These are phyloP conservation scores for Chionis minor DNA, from an alignment of 2,113 vertebrate genomes.

Conservation along the genomic window DNA sequence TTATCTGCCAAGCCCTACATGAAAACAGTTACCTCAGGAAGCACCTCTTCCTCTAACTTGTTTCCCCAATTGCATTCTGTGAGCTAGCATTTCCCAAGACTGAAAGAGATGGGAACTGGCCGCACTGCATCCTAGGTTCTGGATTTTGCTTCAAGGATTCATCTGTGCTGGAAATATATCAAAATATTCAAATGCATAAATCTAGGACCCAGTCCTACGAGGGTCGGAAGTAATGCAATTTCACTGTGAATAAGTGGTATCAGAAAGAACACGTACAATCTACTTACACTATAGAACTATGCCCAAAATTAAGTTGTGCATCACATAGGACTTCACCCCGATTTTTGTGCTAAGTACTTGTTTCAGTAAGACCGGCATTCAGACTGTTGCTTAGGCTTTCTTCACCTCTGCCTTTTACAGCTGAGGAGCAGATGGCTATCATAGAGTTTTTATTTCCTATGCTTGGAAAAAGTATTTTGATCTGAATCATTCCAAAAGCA, in stretches of 20 bases:
- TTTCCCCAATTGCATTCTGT: background rate
- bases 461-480: slow-evolving; percentile 7
- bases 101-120: background rate
- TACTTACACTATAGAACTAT: background rate
- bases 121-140: background rate
- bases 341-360: background rate
- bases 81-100: background rate
- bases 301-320: background rate
- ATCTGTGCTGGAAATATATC: background rate
- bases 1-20: background rate
- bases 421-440: slow-evolving; percentile 40
- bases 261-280: background rate
- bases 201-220: background rate
- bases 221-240: background rate
- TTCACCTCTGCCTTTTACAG: slow-evolving; percentile 50
- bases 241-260: background rate
- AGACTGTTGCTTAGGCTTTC: background rate
- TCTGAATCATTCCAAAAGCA: slow-evolving; percentile 17
- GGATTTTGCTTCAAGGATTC: background rate
- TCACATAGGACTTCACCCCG: background rate
- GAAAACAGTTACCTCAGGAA: background rate
- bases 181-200: background rate
- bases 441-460: background rate
- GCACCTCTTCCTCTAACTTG: background rate
- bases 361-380: background rate